Conservation (phyloP, 2,113 vertebrate genomes). For the Macroglossus sobrinus region DNA sequence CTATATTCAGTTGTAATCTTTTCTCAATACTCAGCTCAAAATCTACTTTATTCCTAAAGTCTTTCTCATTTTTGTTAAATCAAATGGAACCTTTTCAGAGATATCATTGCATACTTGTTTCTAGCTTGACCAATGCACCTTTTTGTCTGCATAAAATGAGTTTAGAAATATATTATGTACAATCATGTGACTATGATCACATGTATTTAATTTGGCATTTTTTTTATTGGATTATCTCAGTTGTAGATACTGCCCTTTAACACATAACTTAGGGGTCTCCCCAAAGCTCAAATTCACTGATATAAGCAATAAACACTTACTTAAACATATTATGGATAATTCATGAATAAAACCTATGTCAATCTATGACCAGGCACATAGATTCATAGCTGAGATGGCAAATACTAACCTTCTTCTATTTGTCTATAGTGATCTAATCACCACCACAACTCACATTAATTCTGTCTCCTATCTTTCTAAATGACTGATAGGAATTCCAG, state of each 20-base stretch:
- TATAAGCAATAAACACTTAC: neutral
- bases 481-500: neutral
- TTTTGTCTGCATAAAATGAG: neutral
- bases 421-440: neutral
- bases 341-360: neutral
- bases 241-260: neutral
- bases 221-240: neutral
- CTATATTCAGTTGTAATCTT: neutral
- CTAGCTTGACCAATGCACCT: neutral
- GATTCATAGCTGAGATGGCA: neutral
- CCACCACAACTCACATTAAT: neutral
- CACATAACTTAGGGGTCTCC: neutral
- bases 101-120: neutral
- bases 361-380: neutral
- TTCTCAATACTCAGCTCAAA: neutral
- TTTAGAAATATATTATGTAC: neutral
- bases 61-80: neutral
- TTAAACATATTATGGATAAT: neutral
- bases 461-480: neutral
- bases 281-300: neutral
- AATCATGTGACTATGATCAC: neutral
- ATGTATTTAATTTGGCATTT: neutral
- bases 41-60: neutral
- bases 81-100: slow-evolving; percentile 1
- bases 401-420: neutral